Conservation (phyloP, 2,797 vertebrate genomes). For the Sandelia bainsii region DNA sequence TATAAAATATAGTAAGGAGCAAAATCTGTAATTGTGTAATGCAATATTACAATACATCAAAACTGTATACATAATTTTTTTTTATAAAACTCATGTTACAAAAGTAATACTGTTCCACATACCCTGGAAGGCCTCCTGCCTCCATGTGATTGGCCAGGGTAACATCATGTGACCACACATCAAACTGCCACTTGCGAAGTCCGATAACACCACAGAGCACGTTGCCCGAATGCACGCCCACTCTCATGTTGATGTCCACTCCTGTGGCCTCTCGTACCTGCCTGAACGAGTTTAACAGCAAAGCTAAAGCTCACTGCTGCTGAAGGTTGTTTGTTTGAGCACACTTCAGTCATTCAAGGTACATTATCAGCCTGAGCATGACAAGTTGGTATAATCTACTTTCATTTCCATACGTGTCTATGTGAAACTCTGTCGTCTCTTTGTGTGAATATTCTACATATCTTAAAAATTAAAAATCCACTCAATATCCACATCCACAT, state of each 20-base stretch:
- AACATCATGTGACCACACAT: conserved; percentile 98
- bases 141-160: conserved; percentile 99
- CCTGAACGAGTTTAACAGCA: conserved; percentile 74
- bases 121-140: conserved; percentile 94
- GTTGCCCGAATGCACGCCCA: conserved; percentile 97
- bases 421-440: background rate
- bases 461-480: background rate
- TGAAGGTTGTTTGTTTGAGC: background rate
- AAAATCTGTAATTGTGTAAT: background rate
- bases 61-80: too few relatives aligned
- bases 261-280: conserved; percentile 95
- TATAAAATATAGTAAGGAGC: too few relatives aligned
- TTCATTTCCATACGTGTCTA: background rate
- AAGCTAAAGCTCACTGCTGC: background rate
- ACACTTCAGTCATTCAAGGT: background rate
- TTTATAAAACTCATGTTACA: background rate
- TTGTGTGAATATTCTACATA: background rate
- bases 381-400: background rate
- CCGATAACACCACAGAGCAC: conserved; percentile 97
- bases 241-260: conserved; percentile 98
- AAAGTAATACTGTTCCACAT: conserved; percentile 42
- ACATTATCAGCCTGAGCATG: background rate
- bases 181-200: conserved; percentile 98
- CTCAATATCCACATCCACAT: too few relatives aligned
- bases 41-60: too few relatives aligned